Base-by-base conservation (phyloP, 2,113 vertebrate species). In the Tretioscincus oriximinensis region DNA sequence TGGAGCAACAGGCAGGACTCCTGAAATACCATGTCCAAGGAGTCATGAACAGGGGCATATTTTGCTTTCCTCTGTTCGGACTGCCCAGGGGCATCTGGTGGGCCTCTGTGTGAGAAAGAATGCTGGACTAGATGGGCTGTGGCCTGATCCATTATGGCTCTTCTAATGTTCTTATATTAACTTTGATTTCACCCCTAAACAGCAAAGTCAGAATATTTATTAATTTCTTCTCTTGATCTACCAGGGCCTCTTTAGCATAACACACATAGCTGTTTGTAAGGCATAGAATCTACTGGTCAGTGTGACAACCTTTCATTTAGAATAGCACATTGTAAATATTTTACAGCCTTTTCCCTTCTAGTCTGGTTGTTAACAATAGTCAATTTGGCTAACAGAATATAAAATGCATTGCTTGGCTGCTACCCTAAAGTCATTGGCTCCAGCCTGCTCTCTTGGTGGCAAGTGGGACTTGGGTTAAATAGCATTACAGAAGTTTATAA, bases 361-460 rank as follows among this genome's bases (percentile, higher is more conserved):
- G 22, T 45, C 68, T 12, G 29, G 68, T 76, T 83, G 81, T 82
- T 86, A 77, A 73, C 81, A 88, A 47, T 49, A 71, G 1, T 2
- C 51, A 60, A 79, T 84, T 85, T 88, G 7, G 54, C 84, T 90
- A 87, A 85, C 81, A 76, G 60, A 54, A 26, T 68, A 8, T 85
- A 81, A 28, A 80, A 64, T 76, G 82, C 84, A 76, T 4, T 2
- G 16, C 73, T 54, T 88, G 85, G 35, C 77, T 63, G 18, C 64
- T 31, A 6, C 64, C 60, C n/a, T 24, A 41, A 61, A 73, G 69
- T 26, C 41, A n/a, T 80, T 70, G 72, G 58, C 21, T 63, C 58
- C n/a, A 31, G 7, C 51, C 26, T 31, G 26, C 68, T 73, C 26
- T 24, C 58, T 26, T 49, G 26, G 78, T 72, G 29, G 28, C 7